These are phyloP conservation scores for Argyra leucocephala DNA, from an alignment of 2,888 invertebrate species.

Conservation along the genomic window DNA sequence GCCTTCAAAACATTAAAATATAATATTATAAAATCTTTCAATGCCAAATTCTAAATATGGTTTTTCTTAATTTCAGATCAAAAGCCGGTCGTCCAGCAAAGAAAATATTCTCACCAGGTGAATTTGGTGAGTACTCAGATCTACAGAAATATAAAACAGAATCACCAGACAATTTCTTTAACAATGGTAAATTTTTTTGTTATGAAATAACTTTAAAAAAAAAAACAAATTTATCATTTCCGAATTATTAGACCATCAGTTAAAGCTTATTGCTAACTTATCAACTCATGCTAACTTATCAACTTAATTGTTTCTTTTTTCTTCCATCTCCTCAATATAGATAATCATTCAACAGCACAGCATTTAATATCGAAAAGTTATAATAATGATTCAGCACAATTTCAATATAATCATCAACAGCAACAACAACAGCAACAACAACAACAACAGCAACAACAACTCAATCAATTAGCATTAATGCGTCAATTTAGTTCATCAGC, in stretches of 20 bases:
- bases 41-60: background rate
- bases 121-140: background rate
- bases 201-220: background rate
- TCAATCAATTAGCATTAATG: conserved; percentile 11
- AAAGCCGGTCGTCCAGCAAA: conserved; percentile 11
- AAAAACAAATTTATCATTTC: too few relatives aligned
- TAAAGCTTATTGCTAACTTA: too few relatives aligned
- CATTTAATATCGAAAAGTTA: background rate
- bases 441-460: conserved; percentile 9
- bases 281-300: too few relatives aligned
- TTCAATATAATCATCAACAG: conserved; percentile 1
- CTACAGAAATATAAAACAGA: conserved; percentile 3
- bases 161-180: background rate
- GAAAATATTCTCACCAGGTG: conserved; percentile 8
- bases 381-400: background rate
- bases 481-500: conserved; percentile 1
- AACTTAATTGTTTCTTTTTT: too few relatives aligned
- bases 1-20: too few relatives aligned
- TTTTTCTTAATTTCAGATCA: conserved; percentile 2
- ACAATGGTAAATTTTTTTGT: conserved; percentile 6
- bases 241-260: too few relatives aligned
- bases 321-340: background rate
- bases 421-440: background rate
- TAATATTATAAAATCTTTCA: too few relatives aligned
- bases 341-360: background rate